Evolutionary conservation across 2,888 invertebrate species (phyloP).

Genomic region (Dryadula phaetusa): DNA sequence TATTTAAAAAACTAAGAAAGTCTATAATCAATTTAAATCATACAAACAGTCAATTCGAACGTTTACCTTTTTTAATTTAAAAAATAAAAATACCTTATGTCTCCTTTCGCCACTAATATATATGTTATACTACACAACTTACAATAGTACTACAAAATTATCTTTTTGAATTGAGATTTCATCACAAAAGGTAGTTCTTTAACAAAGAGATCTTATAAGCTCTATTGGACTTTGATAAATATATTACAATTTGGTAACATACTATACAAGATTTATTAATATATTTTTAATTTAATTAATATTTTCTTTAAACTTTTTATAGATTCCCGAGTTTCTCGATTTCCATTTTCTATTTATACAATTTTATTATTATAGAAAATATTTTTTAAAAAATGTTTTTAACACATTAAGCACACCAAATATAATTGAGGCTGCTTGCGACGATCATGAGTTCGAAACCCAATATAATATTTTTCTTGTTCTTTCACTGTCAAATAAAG

Average conservation of each 20-base stretch:
- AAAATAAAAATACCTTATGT: no score
- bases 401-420: not conserved
- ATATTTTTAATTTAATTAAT: not conserved
- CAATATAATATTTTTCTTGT: no score
- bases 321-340: not conserved
- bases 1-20: no score
- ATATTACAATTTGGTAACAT: slow-evolving; percentile 19
- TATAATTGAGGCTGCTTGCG: not conserved
- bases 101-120: no score
- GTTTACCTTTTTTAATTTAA: no score
- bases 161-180: not conserved
- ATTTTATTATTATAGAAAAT: not conserved
- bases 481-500: no score
- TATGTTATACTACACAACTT: no score
- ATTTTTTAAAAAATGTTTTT: not conserved
- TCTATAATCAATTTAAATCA: no score
- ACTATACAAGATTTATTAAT: slow-evolving; percentile 9
- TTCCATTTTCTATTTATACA: not conserved
- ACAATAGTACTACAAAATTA: no score
- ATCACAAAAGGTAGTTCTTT: not conserved
- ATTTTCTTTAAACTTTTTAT: not conserved
- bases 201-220: slow-evolving; percentile 29
- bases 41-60: no score
- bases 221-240: slow-evolving; percentile 34
- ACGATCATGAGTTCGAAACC: no score